Percentiles rank a stretch among this genome's conserved stretches.
These are phyloP conservation scores for Melanotaenia duboulayi DNA, from an alignment of 2,113 vertebrate genomes.

Conservation along the genomic window DNA sequence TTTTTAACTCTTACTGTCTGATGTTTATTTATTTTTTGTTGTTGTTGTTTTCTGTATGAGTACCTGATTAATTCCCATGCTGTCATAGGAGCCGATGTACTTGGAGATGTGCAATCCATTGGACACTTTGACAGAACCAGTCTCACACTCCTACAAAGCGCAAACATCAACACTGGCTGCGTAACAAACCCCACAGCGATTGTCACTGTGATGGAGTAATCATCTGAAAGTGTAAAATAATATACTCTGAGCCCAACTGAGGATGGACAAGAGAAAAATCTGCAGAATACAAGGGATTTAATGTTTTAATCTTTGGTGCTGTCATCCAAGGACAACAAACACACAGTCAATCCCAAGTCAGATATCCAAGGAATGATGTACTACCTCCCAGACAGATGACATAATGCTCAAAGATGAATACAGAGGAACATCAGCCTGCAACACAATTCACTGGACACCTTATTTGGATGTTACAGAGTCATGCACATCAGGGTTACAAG, in stretches of 20 bases:
- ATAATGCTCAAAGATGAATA: slow-evolving; percentile 31
- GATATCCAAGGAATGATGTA: slow-evolving; percentile 24
- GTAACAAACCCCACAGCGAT: background rate
- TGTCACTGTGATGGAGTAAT: slow-evolving; percentile 6
- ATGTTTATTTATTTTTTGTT: slow-evolving; percentile 14
- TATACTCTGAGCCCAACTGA: slow-evolving; percentile 3
- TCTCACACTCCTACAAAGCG: background rate
- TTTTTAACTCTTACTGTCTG: slow-evolving; percentile 22
- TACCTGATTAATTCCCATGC: slow-evolving; percentile 26
- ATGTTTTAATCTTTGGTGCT: slow-evolving; percentile 40
- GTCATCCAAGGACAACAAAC: slow-evolving; percentile 30
- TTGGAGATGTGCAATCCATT: background rate
- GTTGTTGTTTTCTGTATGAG: no score
- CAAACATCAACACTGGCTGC: background rate
- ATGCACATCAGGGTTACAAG: slow-evolving; percentile 49
- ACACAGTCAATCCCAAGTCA: slow-evolving; percentile 28
- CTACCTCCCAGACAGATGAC: slow-evolving; percentile 22
- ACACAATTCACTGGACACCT: slow-evolving; percentile 46
- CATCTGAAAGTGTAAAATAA: background rate
- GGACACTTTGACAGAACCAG: background rate
- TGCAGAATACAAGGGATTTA: slow-evolving; percentile 15
- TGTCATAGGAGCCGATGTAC: slow-evolving; percentile 16
- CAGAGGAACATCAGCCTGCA: slow-evolving; percentile 32
- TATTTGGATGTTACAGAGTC: slow-evolving; percentile 55
- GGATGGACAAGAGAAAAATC: slow-evolving; percentile 4